Evolutionary conservation across 2,888 invertebrate genomes (phyloP), one percentile per base, ranked within the genome.

Genomic region (Mesoligia furuncula): DNA sequence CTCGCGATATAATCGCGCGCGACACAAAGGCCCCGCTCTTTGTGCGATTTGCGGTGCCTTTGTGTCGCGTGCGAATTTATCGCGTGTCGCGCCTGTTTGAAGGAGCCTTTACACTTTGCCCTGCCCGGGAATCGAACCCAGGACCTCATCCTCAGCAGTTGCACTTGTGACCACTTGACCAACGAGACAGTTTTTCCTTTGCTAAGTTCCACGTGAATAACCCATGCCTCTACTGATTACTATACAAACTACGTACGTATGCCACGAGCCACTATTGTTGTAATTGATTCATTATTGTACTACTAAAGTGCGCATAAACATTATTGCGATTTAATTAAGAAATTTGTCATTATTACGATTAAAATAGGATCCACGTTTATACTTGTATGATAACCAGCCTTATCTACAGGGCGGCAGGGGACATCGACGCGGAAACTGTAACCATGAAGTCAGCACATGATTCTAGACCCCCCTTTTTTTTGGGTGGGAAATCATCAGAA

Each of bases 261-360:
- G 31, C 31, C 36, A 36, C 39, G 54, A 11, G 45, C 15, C 31
- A 3, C 20, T 61, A 62, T 66, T 71, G 57, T 77, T 70, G 59
- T 77, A 75, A 54, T 75, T 39, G 36, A 73, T 75, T 64, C 51
- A 36, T 36, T 68, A 72, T 77, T 54, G 68, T 62, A 27, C 42
- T 54, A n/a, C 61, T 73, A 64, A 42, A 67, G 27, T 77, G 77
- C 85, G 85, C 79, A 78, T 57, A 42, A 61, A 36, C n/a, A 66
- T 20, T 70, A 77, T 42, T 85, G 85, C 73, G 77, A 73, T 71
- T 75, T 42, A 74, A 67, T 73, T 73, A 54, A 48, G 31, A 61
- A 76, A 73, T 54, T 65, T 77, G 62, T 72, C 78, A 75, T 77
- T 73, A 72, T 66, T 48, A 64, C 61, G 45, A 73, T 68, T 64